Percentiles rank a stretch among this genome's conserved stretches.
phyloP scores from a whole-genome alignment of 92 coral and sea anemone genomes.

The Parazoanthus darwini region DNA sequence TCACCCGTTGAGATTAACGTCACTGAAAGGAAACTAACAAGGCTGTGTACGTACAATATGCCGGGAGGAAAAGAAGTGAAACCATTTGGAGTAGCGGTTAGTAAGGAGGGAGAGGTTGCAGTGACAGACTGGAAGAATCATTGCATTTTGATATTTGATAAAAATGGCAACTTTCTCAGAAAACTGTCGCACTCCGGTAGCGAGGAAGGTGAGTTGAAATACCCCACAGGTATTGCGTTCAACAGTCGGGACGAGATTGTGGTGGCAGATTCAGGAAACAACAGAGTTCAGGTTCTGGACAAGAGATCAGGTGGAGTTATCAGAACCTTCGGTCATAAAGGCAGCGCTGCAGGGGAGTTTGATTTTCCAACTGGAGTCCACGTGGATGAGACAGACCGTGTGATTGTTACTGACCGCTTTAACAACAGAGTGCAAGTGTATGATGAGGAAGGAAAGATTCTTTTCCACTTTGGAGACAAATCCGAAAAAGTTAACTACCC shows the following conservation, averaged over 20 bases:
- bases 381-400: constrained; percentile 43
- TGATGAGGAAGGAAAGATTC: constrained; percentile 39
- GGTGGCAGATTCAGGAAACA: constrained; percentile 25
- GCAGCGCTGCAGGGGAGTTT: no score
- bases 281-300: constrained; percentile 49
- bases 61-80: neutral
- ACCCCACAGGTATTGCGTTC: constrained; percentile 17
- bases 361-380: constrained; percentile 42
- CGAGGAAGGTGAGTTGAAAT: constrained; percentile 8
- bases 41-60: no score
- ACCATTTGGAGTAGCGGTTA: constrained; percentile 39
- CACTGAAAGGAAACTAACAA: no score
- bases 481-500: no score
- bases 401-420: constrained; percentile 40
- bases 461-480: no score
- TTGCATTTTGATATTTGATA: constrained; percentile 44
- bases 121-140: constrained; percentile 38
- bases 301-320: constrained; percentile 42
- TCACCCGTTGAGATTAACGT: no score
- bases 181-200: constrained; percentile 9
- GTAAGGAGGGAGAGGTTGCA: constrained; percentile 45
- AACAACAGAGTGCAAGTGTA: constrained; percentile 52
- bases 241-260: no score
- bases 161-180: constrained; percentile 39
- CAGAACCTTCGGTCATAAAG: no score